Base-by-base conservation (phyloP, 1,140 invertebrate species). In the Pseudomyrmex pallidus region DNA sequence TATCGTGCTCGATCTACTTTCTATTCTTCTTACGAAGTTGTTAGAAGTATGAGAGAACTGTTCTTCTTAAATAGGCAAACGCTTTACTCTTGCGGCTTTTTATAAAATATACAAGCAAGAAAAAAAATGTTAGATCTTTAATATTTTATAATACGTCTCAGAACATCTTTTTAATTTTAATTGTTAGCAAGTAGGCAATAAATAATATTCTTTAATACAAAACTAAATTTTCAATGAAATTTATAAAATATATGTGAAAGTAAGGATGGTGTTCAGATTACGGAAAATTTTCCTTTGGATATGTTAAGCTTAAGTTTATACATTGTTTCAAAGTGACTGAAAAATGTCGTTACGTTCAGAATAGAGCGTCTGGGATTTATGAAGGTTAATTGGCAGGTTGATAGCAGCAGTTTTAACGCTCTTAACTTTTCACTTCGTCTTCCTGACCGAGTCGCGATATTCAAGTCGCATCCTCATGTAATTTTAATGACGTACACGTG, bases 401-500 rank as follows among this genome's bases (percentile, higher is more conserved):
- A 88, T 89, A 85, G 82, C 57, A 85, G 86, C 84, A 84, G 77
- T 88, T 89, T 88, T 86, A 84, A 86, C 84, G 87, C 87, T 88
- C 73, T 90, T 87, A 90, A 85, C 74, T 89, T 90, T 89, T 87
- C 87, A 87, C 85, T 90, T 89, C 72, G 67, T 77, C 78, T 89
- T 76, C 63, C 62, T 63, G 66, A 25, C 20, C 44, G 46, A 44
- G 22, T 74, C 48, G 62, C 59, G 20, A 54, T 57, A 61, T 78
- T 89, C 54, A 80, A 80, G 76, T 80, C 76, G 56, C 66, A 59
- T 72, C 76, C 90, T 91, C 90, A 91, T 91, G 90, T 90, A 89
- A 90, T 90, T 90, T 91, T 90, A 90, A 91, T 85, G 90, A 88
- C 78, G 61, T 89, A 82, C 78, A 83, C 85, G 64, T 87, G 87